Percentiles rank a stretch among this genome's conserved stretches.
Evolutionary conservation across 2,888 invertebrate genomes (phyloP).

Genomic region (Leptopilina drosophilae): DNA sequence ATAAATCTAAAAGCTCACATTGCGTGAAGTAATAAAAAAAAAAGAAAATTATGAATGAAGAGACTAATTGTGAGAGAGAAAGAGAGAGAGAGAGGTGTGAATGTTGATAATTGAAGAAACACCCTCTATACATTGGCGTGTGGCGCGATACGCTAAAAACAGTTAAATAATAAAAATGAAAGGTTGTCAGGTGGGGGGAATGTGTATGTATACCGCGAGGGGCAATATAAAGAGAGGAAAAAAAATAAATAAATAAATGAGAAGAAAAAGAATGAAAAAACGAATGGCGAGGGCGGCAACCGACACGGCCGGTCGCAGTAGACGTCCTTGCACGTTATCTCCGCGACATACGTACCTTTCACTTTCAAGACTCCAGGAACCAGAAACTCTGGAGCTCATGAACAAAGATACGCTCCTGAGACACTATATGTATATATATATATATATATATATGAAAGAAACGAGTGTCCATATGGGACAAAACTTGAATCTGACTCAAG

Average conservation of each 20-base stretch:
- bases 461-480: constrained; percentile 42
- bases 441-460: constrained; percentile 50
- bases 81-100: background rate
- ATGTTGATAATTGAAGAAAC: constrained; percentile 36
- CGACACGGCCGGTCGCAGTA: constrained; percentile 70
- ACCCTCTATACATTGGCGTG: constrained; percentile 38
- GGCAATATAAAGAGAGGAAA: constrained; percentile 11
- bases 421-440: background rate
- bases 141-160: constrained; percentile 41
- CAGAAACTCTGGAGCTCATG: constrained; percentile 63
- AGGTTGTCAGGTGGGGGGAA: constrained; percentile 2
- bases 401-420: constrained; percentile 63
- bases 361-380: constrained; percentile 73
- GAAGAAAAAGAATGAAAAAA: constrained; percentile 58
- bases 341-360: constrained; percentile 74
- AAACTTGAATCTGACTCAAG: constrained; percentile 12
- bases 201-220: constrained; percentile 5
- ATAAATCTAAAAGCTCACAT: background rate
- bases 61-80: constrained; percentile 8
- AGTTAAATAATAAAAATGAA: constrained; percentile 41
- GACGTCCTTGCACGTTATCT: constrained; percentile 77
- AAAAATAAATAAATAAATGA: background rate
- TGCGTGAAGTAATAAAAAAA: constrained; percentile 12
- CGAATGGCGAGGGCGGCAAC: constrained; percentile 73
- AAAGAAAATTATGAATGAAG: constrained; percentile 13